Evolutionary conservation across 2,888 invertebrate species (phyloP).

Genomic region (Melipona beecheii): DNA sequence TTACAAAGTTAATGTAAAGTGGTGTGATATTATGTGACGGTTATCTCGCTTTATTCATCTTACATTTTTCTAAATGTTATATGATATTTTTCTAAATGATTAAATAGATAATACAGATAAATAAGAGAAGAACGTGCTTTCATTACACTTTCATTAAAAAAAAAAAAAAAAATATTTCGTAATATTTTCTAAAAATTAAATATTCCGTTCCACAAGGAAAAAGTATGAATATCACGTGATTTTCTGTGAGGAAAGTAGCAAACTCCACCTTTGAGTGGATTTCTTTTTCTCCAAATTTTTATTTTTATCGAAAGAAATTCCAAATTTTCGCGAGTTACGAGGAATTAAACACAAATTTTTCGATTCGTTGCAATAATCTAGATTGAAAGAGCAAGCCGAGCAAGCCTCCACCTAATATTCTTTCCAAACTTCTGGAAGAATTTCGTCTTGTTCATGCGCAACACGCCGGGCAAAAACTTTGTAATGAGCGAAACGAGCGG

Average conservation of each 20-base stretch:
- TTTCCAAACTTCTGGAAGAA: constrained; percentile 68
- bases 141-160: too few relatives aligned
- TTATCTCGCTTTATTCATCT: background rate
- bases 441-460: constrained; percentile 74
- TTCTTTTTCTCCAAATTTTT: background rate
- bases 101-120: too few relatives aligned
- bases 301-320: background rate
- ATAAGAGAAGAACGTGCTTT: too few relatives aligned
- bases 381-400: background rate
- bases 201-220: too few relatives aligned
- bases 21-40: background rate
- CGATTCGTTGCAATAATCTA: background rate
- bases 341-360: background rate
- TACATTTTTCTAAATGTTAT: background rate
- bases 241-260: background rate
- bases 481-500: constrained; percentile 75
- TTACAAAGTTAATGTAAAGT: background rate
- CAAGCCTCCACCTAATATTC: constrained; percentile 8
- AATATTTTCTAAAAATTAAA: too few relatives aligned
- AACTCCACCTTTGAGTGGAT: background rate
- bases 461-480: constrained; percentile 75
- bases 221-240: background rate
- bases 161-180: too few relatives aligned
- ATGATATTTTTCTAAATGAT: too few relatives aligned
- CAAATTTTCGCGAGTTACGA: background rate